A percentile compares a stretch with the other conserved stretches of the same genome.
Conservation (phyloP, 2,888 invertebrate genomes). For the Strigamia crassipes region DNA sequence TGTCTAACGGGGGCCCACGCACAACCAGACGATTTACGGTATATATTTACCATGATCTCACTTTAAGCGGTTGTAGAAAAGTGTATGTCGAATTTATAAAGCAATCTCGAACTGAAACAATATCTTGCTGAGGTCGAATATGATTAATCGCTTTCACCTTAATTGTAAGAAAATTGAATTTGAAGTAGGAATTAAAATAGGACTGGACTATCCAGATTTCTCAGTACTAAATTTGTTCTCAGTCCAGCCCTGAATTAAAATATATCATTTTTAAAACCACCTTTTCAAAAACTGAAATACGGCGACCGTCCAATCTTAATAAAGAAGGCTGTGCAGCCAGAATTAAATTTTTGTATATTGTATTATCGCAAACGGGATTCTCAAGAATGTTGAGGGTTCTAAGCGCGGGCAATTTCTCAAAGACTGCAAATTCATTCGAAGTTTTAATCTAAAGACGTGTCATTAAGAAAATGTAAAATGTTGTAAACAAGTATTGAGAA, state of each 20-base stretch:
- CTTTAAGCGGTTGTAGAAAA: slow-evolving; percentile 5
- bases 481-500: neutral
- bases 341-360: neutral
- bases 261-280: neutral
- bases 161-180: neutral
- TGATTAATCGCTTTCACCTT: neutral
- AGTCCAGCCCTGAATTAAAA: no score
- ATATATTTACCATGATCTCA: neutral
- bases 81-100: neutral
- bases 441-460: neutral
- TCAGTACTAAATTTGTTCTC: no score
- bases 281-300: neutral
- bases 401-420: neutral
- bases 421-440: neutral
- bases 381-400: neutral
- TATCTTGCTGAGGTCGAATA: neutral
- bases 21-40: no score
- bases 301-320: neutral
- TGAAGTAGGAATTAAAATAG: no score
- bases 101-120: neutral
- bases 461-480: neutral
- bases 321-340: neutral
- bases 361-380: neutral
- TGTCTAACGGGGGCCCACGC: no score
- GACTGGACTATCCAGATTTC: no score